Evolutionary conservation across 53 echinoderm and acorn worm species (phyloP), one percentile per base, ranked within the genome.

Genomic region (Stichopus horrens): DNA sequence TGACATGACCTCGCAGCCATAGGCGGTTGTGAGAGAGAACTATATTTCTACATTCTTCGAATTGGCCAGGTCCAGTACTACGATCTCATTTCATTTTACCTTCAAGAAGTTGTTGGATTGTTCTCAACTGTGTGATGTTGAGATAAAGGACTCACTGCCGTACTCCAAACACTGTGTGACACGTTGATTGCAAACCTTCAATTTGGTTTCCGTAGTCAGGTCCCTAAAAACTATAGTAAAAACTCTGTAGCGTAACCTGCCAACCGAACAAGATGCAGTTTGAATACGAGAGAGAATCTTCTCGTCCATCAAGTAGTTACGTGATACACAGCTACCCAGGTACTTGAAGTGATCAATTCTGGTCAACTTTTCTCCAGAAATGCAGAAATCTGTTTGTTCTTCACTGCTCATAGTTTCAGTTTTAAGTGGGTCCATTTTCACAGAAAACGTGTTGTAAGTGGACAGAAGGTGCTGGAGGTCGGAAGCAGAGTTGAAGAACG

Each of bases 201-300:
- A 11, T 54, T 86, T 80, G 52, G 89, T 89, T 10, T 22, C 78
- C 51, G 20, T 59, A 79, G 80, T 79, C 8, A 89, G 89, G 68
- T 89, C 57, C 52, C 79, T 65, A 53, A 66, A 79, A 21, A 14
- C 37, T 37, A 37, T 2, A 37, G 37, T 23, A 10, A 74, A 56
- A 23, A 37, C 76, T 22, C 4, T 76, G 9, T 21, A 18, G 7
- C 23, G 5, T 88, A 74, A 67, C 22, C 81, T 71, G 37, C 83
- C 86, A 68, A 86, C 73, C 10, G 86, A 68, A 86, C 71, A 86
- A 16, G 86, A 68, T 86, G 86, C 86, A 86, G 86, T 16, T 86
- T 86, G 73, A 68, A 86, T 86, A 13, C 86, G 37, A 18, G 86
- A 16, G 23, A 23, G 21, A 53, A 85, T 85, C 23, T 85, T 8